Conservation (phyloP, 2,113 vertebrate genomes). For the Lophura nycthemera region DNA sequence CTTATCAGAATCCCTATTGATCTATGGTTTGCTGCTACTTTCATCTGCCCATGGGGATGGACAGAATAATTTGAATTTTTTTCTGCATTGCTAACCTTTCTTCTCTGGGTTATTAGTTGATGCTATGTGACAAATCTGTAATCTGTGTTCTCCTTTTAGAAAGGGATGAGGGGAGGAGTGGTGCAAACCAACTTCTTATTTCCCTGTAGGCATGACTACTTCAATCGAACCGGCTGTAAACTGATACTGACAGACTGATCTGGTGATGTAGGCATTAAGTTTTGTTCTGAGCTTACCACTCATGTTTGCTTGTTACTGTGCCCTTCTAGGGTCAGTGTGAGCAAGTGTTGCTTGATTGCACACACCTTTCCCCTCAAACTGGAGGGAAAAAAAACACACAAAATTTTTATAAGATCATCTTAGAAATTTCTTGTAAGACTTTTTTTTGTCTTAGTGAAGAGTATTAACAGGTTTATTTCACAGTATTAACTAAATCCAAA, state of each 20-base stretch:
- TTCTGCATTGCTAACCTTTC: background rate
- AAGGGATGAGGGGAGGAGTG: background rate
- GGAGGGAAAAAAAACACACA: too few species aligned
- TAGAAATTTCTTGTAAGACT: background rate
- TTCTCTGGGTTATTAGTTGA: background rate
- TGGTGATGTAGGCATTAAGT: background rate
- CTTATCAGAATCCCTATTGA: rapidly evolving
- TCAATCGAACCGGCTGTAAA: background rate
- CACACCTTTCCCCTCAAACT: background rate
- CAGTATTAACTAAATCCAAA: background rate
- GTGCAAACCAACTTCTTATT: background rate
- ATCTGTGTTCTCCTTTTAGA: background rate
- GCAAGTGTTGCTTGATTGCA: background rate
- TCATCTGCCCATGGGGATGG: background rate
- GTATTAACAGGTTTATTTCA: background rate
- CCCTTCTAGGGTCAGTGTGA: background rate
- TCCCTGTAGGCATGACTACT: background rate
- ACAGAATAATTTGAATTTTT: background rate
- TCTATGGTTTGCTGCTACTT: background rate
- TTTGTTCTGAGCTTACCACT: background rate
- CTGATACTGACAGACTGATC: background rate
- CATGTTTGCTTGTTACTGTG: background rate
- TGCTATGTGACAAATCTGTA: background rate
- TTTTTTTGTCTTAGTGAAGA: background rate
- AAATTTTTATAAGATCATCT: background rate